A percentile compares a stretch with the other conserved stretches of the same genome.
phyloP scores from a whole-genome alignment of 2,113 vertebrate species.

The Cryptomyrus ogoouensis region DNA sequence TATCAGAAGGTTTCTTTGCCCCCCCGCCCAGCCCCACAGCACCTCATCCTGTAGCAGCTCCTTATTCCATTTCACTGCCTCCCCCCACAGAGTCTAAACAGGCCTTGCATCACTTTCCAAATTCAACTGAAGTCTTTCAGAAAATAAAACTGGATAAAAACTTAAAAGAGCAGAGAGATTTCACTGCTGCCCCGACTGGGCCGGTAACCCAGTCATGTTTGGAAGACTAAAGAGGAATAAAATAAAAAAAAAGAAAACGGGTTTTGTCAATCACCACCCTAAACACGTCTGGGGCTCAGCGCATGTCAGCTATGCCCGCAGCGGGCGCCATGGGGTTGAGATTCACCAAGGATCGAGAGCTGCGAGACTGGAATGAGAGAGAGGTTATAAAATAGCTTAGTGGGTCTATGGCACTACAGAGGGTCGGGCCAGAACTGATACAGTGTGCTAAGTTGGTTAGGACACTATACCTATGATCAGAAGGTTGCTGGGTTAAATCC shows the following conservation, averaged over 20 bases:
- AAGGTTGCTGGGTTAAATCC: not conserved
- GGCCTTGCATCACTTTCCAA: slow-evolving; percentile 7
- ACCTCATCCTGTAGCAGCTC: not conserved
- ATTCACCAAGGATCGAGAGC: not conserved
- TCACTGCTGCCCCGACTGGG: not conserved
- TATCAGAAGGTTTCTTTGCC: not conserved
- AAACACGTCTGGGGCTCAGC: not conserved
- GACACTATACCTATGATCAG: not conserved
- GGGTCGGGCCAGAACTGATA: not conserved
- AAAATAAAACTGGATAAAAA: not conserved
- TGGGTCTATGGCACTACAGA: not conserved
- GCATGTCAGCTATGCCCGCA: not conserved
- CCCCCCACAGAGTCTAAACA: not conserved
- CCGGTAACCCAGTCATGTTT: not conserved
- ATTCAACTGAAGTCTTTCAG: not conserved
- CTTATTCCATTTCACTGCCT: not conserved
- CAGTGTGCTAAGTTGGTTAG: not conserved
- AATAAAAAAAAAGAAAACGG: not conserved
- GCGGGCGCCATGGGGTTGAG: not conserved
- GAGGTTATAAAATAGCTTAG: not conserved
- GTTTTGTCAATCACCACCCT: not conserved
- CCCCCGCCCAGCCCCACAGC: not conserved
- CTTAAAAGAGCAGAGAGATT: slow-evolving; percentile 2
- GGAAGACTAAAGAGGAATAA: not conserved
- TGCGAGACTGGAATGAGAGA: not conserved